phyloP scores from a whole-genome alignment of 2,888 invertebrate species.

The Eretmocerus hayati region DNA sequence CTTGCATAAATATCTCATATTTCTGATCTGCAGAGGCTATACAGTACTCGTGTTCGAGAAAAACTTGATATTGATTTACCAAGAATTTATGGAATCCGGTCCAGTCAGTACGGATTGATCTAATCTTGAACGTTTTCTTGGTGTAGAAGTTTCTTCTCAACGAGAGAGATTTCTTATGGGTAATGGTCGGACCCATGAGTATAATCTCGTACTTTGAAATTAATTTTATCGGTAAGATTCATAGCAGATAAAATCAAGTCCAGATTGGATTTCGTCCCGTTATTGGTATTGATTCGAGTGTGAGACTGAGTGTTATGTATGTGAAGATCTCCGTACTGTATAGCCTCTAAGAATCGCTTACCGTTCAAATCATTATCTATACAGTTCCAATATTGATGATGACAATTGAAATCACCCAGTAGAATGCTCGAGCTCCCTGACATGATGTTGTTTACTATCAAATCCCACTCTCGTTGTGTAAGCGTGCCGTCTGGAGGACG shows the following conservation, averaged over 20 bases:
- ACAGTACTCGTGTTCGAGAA: background rate
- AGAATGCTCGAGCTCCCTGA: too few species aligned
- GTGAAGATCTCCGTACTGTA: background rate
- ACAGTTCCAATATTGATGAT: background rate
- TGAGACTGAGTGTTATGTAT: background rate
- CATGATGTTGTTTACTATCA: too few species aligned
- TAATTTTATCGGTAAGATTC: background rate
- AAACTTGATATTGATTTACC: background rate
- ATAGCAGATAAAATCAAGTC: background rate
- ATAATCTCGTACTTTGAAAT: constrained; percentile 6
- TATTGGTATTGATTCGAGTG: background rate
- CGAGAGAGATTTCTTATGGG: background rate
- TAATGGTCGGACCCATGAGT: constrained; percentile 5
- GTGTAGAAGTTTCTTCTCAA: background rate
- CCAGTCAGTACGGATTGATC: background rate
- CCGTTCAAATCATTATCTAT: background rate
- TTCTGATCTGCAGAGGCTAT: background rate
- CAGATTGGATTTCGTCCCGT: background rate
- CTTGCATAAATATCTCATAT: background rate
- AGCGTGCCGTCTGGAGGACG: too few species aligned
- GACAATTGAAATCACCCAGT: background rate
- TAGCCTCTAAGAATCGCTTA: background rate
- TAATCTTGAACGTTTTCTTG: background rate
- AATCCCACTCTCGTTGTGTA: too few species aligned
- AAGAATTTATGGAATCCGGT: background rate